Conservation (phyloP, 1,140 invertebrate species). For the Tetramorium parvispinum region DNA sequence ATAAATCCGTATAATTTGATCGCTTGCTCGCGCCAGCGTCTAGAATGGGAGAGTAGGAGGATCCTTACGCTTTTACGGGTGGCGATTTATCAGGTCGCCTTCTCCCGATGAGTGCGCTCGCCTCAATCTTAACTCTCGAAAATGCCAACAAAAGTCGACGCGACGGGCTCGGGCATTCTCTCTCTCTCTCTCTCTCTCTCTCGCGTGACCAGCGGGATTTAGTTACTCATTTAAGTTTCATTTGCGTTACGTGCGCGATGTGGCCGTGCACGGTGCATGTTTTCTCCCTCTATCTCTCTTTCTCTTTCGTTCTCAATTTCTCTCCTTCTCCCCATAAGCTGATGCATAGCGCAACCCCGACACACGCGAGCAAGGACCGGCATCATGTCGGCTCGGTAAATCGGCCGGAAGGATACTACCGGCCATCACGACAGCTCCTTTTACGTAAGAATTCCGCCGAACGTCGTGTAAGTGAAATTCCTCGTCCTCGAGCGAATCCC, state of each 20-base stretch:
- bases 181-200: no score
- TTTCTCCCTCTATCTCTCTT: conserved; percentile 30
- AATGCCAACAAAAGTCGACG: conserved; percentile 60
- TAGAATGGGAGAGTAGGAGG: background rate
- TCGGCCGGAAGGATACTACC: conserved; percentile 56
- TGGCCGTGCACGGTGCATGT: background rate
- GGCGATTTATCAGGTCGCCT: conserved; percentile 23
- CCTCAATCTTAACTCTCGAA: conserved; percentile 24
- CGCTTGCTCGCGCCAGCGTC: conserved; percentile 18
- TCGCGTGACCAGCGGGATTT: conserved; percentile 68
- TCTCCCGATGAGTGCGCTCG: background rate
- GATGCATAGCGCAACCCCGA: conserved; percentile 20
- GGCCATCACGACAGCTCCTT: conserved; percentile 53
- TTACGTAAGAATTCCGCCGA: conserved; percentile 48
- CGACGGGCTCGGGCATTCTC: conserved; percentile 2
- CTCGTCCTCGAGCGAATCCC: background rate
- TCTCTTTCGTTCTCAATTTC: background rate
- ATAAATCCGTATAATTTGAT: conserved; percentile 60
- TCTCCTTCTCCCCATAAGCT: background rate
- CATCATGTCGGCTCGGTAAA: conserved; percentile 57
- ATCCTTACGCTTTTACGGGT: background rate
- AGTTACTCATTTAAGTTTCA: conserved; percentile 76
- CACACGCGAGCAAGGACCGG: conserved; percentile 59
- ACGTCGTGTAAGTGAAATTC: conserved; percentile 54
- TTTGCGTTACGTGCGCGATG: conserved; percentile 67